Evolutionary conservation across 2,888 invertebrate species (phyloP), one percentile per base, ranked within the genome.

Genomic region (Oxystoma pomonae): DNA sequence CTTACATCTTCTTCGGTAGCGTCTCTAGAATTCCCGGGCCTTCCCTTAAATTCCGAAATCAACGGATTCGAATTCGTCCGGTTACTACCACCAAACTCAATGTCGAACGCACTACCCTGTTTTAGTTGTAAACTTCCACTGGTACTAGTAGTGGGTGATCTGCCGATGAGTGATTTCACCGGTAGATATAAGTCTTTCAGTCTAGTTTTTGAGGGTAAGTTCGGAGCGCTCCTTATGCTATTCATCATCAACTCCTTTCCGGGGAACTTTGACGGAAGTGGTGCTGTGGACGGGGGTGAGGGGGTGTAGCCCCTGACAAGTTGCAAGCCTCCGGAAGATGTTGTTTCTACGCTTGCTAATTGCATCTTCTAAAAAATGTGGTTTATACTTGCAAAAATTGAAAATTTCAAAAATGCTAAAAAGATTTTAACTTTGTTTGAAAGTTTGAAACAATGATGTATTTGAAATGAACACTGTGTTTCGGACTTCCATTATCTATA

Each of bases 231-330:
- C 72, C 88, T 87, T 65, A 91, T 91, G 75, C 91, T 91, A 77
- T 89, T 90, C 88, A 90, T 88, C 58, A 86, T 83, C 67, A 82
- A 72, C 63, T 82, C 76, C 72, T 90, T 90, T 62, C 83, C 83
- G 70, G 87, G 89, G 80, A 92, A 92, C 79, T 92, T 92, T 66
- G 90, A 87, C 1, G 92, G 92, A 70, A 92, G 80, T 19, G 92
- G 92, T 1, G 92, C 92, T 18, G 92, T 92, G 64, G 92, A 91
- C 62, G 92, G 92, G 57, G 92, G 92, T 53, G 92, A 92, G 12
- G 91, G 90, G 1, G 91, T 90, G 70, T 90, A 91, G 50, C 90
- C 89, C 22, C 90, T 84, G 57, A 87, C 79, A 0, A 89, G 87
- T 69, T 90, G 76, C 72, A 88, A 86, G 60, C 83, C 83, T 20